These are phyloP conservation scores for Buphagus erythrorhynchus DNA, from an alignment of 2,797 vertebrate genomes.

Conservation along the genomic window DNA sequence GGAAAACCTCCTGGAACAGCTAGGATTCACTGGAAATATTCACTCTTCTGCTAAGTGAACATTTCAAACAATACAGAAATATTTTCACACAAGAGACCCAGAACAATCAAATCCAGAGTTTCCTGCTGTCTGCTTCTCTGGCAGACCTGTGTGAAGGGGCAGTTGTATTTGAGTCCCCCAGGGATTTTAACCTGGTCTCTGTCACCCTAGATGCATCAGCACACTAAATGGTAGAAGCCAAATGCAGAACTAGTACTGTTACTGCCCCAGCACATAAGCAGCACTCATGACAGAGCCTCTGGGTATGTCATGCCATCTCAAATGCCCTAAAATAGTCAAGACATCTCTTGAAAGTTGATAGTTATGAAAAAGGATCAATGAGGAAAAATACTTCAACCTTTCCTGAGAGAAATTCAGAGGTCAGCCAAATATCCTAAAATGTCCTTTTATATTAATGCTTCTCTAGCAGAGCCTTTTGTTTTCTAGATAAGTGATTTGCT, in stretches of 20 bases:
- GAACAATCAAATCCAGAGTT: not conserved
- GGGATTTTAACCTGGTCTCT: not conserved
- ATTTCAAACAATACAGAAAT: not conserved
- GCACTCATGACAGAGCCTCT: not conserved
- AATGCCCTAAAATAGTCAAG: not conserved
- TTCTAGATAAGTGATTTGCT: not conserved
- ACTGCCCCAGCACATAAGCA: not conserved
- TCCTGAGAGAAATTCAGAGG: not conserved
- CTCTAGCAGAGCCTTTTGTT: not conserved
- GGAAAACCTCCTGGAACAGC: not conserved
- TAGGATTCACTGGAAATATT: not conserved
- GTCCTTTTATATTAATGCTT: not conserved
- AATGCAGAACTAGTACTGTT: not conserved
- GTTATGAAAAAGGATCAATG: not conserved
- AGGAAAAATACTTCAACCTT: not conserved
- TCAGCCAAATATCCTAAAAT: not conserved
- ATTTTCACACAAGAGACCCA: not conserved
- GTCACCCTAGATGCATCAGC: not conserved
- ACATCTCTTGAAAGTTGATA: not conserved
- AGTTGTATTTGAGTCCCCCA: not conserved
- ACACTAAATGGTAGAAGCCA: not conserved
- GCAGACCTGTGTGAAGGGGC: not conserved
- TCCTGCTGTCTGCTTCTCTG: not conserved
- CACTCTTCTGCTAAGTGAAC: not conserved
- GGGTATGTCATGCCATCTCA: not conserved